A percentile compares a stretch with the other conserved stretches of the same genome.
Conservation (phyloP, 2,888 invertebrate genomes). For the Calameuta idolon region DNA sequence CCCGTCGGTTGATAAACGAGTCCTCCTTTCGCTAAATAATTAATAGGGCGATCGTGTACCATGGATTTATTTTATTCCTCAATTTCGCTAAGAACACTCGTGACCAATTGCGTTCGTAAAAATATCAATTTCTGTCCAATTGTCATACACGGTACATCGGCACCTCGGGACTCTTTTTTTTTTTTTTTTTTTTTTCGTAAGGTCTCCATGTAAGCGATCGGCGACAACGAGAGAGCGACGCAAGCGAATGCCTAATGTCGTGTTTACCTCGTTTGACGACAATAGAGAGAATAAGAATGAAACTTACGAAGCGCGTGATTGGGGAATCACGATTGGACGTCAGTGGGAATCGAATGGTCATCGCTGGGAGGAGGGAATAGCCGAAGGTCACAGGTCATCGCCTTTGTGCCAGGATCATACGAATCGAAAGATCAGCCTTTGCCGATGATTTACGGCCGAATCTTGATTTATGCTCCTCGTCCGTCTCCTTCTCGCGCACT, state of each 20-base stretch:
- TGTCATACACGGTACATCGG: neutral
- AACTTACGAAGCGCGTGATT: neutral
- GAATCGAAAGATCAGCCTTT: neutral
- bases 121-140: neutral
- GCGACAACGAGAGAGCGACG: neutral
- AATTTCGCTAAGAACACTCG: neutral
- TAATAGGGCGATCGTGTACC: neutral
- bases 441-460: neutral
- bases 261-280: neutral
- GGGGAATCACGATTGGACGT: neutral
- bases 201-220: neutral
- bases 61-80: neutral
- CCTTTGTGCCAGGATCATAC: neutral
- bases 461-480: neutral
- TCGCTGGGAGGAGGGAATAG: neutral
- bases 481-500: neutral
- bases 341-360: neutral
- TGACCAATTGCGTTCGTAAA: neutral
- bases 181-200: neutral
- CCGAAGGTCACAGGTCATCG: neutral
- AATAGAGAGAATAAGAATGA: neutral
- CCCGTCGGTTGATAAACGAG: neutral
- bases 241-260: neutral
- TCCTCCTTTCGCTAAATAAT: neutral
- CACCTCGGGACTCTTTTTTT: neutral